Evolutionary conservation across 2,797 vertebrate species (phyloP), one percentile per base, ranked within the genome.

Genomic region (Neopelma chrysocephalum): DNA sequence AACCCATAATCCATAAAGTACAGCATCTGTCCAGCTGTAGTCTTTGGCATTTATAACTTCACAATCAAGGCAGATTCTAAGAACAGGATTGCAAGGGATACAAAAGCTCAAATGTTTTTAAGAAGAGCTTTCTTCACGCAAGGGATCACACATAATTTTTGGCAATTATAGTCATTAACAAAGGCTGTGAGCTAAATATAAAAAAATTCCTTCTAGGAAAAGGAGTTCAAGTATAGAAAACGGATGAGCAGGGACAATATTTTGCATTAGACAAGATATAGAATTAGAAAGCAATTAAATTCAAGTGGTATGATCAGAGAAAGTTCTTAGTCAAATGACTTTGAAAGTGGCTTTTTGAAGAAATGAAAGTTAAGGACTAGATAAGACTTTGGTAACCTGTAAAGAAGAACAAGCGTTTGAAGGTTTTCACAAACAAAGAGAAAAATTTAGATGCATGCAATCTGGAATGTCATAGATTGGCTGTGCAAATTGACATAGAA

Each of bases 351-450:
- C 4, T 83, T 89, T 93, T 45, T 34, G 19, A 89, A 87, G 56
- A 56, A 82, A 85, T 42, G 69, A 12, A 82, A 90, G 16, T 53
- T 64, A 93, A 90, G 61, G 36, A 82, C 36, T 84, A 92, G 36
- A 48, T 40, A 85, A 80, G 40, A 57, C 32, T 80, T 68, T 85
- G 71, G 51, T 62, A 87, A 94, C 87, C 93, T 96, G 87, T 61
- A 90, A 96, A 78, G 80, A 93, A 82, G 51, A 90, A 90, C 31
- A 86, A 93, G 54, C 48, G 89, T 80, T 84, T 82, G 78, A 84
- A 87, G 48, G 40, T 27, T 91, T 88, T 92, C 58, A 68, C 36
- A 91, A 78, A 86, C 34, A 83, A 87, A 84, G 54, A 85, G 62
- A 15, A 58, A 94, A 68, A 14, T 66, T 91, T 21, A 76, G 56